phyloP scores from a whole-genome alignment of 2,797 vertebrate genomes.

The Tinamus major region DNA sequence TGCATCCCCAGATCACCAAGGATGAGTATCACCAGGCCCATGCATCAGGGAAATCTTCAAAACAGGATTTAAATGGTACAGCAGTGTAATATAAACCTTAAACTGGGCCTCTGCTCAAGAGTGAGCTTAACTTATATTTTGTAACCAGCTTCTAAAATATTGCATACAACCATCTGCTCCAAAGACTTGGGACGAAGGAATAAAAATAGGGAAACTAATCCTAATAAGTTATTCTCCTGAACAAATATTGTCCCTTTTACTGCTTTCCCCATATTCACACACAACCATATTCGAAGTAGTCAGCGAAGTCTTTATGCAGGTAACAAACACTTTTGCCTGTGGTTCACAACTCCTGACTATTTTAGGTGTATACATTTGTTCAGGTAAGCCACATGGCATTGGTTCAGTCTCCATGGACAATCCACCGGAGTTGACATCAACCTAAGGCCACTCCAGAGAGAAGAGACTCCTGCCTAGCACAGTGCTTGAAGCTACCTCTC shows the following conservation, averaged over 20 bases:
- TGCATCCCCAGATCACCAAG: background rate
- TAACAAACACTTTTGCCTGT: background rate
- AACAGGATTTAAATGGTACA: background rate
- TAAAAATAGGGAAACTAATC: conserved; percentile 1
- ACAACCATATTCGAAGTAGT: background rate
- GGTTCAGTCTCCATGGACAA: background rate
- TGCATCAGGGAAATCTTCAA: background rate
- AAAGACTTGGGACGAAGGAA: background rate
- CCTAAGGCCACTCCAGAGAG: background rate
- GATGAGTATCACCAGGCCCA: background rate
- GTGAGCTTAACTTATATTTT: conserved; percentile 1
- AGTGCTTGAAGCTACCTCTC: background rate
- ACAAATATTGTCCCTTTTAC: background rate
- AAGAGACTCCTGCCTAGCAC: background rate
- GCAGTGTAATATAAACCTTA: background rate
- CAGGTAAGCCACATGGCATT: background rate
- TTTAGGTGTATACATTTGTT: background rate
- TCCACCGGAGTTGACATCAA: background rate
- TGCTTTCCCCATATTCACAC: conserved; percentile 3
- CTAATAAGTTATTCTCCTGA: background rate
- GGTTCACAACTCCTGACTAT: background rate
- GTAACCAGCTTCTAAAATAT: background rate
- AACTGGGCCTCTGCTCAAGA: background rate
- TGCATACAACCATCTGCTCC: background rate
- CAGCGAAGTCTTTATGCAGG: conserved; percentile 7